Base-by-base conservation (phyloP, 2,113 vertebrate genomes). In the Regulus satrapa region DNA sequence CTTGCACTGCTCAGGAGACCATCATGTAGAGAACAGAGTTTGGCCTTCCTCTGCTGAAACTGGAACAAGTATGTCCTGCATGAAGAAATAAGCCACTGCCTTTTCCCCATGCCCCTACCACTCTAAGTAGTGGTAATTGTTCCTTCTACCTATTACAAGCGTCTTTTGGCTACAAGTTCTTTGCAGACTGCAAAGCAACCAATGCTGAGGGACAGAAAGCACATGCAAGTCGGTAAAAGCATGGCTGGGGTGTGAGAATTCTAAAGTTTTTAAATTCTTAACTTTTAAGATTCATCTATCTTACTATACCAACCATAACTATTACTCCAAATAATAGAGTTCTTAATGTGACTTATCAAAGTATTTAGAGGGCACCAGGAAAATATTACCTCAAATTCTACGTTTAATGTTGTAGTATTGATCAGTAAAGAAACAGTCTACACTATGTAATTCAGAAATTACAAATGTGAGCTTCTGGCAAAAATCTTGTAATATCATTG, bases 21-120 rank as follows among this genome's bases (percentile, higher is more conserved):
- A 55, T 29, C 28, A 12, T 1, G 1, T 0, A 14, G 14, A 68
- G 29, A 85, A 74, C 0, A 66, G 51, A 34, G 66, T 36, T 76
- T 64, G 38, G 46, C 26, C 86, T 75, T 85, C 38, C 46, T 72
- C 45, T 64, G 46, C 46, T 38, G 61, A 73, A 83, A 64, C 21
- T 24, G 40, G 34, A 67, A 71, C 9, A 54, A 48, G 4, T 59
- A 54, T 28, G 19, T 83, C 34, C 54, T 76, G 36, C 41, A 13
- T 28, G 29, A 66, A 43, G 29, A 91, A 74, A 45, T 26, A 49
- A 62, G 43, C 40, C 58, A 38, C 14, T 54, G 40, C 46, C 63
- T 68, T 69, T 59, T 34, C 51, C 34, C 32, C 21, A 3, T 17
- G 32, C 4, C 26, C 23, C 32, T 36, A 8, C 23, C 8, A 9